Evolutionary conservation across 2,113 vertebrate species (phyloP).

Genomic region (Morphnarchus princeps): DNA sequence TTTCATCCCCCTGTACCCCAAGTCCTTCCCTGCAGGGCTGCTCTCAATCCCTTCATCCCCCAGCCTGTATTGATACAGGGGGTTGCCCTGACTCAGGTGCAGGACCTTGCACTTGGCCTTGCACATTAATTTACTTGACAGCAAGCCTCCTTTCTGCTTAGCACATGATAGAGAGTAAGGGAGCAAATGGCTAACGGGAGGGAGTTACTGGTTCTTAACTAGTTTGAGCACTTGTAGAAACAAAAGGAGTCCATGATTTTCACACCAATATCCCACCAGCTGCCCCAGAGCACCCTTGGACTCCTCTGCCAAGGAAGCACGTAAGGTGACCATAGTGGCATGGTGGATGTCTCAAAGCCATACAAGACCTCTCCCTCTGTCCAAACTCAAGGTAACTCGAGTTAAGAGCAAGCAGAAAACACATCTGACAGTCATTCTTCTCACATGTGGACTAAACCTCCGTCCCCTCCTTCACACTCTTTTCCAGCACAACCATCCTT

Average conservation of each 20-base stretch:
- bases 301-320: too few species aligned
- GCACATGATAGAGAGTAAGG: neutral
- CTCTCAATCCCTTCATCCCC: too few species aligned
- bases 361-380: too few species aligned
- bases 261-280: accelerated
- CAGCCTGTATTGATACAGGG: too few species aligned
- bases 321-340: accelerated
- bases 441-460: neutral
- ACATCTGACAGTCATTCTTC: neutral
- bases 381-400: neutral
- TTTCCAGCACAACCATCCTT: neutral
- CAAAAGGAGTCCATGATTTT: neutral
- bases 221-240: neutral
- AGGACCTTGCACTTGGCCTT: neutral
- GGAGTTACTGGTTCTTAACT: neutral
- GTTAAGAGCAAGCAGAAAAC: neutral
- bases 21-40: too few species aligned
- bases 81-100: neutral
- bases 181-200: too few species aligned
- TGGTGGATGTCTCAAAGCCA: neutral
- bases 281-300: too few species aligned
- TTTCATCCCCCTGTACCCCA: too few species aligned
- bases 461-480: neutral
- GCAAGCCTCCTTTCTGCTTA: neutral
- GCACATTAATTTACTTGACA: neutral